Base-by-base conservation (phyloP, 2,113 vertebrate genomes). In the Sylvilagus bachmani region DNA sequence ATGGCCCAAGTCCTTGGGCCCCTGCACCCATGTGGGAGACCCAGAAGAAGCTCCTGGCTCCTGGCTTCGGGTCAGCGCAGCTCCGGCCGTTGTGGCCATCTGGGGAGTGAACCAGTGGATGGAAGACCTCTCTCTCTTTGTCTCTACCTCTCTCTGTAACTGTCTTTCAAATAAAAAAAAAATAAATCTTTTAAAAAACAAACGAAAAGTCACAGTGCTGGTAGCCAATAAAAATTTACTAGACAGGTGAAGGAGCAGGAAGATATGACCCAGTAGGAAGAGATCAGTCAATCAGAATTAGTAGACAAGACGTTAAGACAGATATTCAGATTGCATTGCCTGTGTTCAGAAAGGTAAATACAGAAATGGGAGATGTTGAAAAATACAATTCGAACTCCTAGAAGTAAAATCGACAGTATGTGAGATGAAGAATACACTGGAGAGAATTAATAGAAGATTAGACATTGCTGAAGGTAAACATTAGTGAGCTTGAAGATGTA, bases 381-480 rank as follows among this genome's bases (percentile, higher is more conserved):
- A 93, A 92, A 62, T 7, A 31, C 7, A 92, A 85, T 55, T 86
- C 64, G 79, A 90, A 88, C 9, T 71, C 78, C 36, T 70, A 87
- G n/a, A 85, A 81, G 75, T 74, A 80, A 81, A 89, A 85, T 44
- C 31, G 55, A 69, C 13, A n/a, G 64, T 55, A 12, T 79, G 9
- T 91, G 38, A 86, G 53, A 66, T 66, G 31, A 92, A 92, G 67
- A 86, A 82, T 81, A 36, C 5, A n/a, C 29, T 77, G 22, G 24
- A 33, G 88, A n/a, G 71, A 80, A 70, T 71, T 86, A 91, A 66
- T 82, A 69, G 5, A 25, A 70, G 21, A 38, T 87, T 61, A 75
- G 49, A 86, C 19, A 55, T 49, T 79, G 21, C 75, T 74, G 6
- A 79, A 83, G 69, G 55, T 80, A 86, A 89, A 49, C 22, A 53